Percentiles rank a stretch among this genome's conserved stretches.
These are phyloP conservation scores for Melospiza melodia DNA, from an alignment of 2,113 vertebrate species.

Conservation along the genomic window DNA sequence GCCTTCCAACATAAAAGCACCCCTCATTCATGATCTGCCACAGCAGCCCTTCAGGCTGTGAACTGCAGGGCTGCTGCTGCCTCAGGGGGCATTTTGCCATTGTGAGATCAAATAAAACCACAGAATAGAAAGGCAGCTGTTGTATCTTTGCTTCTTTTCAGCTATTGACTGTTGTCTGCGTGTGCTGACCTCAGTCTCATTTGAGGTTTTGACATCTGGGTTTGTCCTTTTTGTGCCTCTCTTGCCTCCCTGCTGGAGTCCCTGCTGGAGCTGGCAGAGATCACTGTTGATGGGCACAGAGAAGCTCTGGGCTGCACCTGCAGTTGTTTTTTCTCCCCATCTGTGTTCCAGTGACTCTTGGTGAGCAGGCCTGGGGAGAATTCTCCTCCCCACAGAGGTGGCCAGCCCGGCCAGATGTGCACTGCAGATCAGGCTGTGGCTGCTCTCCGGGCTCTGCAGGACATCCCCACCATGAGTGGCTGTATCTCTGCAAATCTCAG, in stretches of 20 bases:
- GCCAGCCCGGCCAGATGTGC: background rate
- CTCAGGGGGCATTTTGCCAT: no score
- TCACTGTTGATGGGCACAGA: background rate
- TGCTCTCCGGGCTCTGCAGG: background rate
- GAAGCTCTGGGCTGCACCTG: background rate
- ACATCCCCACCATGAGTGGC: no score
- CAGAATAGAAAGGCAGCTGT: no score
- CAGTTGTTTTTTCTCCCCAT: background rate
- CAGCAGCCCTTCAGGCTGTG: no score
- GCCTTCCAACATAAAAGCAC: no score
- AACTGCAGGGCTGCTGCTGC: no score
- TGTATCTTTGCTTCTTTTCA: no score
- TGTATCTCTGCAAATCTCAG: no score
- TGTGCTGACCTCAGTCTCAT: background rate
- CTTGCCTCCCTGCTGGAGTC: background rate
- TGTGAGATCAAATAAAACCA: no score
- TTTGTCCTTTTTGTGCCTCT: background rate
- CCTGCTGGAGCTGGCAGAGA: background rate
- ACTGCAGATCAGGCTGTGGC: background rate
- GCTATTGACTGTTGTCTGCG: background rate
- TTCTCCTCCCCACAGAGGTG: background rate
- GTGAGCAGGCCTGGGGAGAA: background rate
- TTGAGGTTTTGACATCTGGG: background rate
- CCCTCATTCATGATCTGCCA: no score
- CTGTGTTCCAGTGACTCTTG: fast-evolving